Base-by-base conservation (phyloP, 1,140 invertebrate species). In the Periplaneta americana region DNA sequence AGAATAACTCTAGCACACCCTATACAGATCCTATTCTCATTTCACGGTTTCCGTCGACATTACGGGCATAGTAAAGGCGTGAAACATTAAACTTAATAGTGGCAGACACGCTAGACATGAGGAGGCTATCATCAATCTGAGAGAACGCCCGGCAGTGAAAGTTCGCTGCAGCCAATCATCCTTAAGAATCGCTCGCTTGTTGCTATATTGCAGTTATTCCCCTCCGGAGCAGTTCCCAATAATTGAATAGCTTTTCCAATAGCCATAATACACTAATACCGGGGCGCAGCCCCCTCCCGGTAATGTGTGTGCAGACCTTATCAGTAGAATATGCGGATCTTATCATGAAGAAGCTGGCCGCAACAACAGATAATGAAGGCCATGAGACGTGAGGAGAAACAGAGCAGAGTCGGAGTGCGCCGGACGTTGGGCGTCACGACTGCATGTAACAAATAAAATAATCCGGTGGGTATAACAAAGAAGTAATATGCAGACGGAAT, bases 231-330 rank as follows among this genome's bases (percentile, higher is more conserved):
- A 78, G 77, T 78, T 78, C 32, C 77, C 77, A 78, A 39, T 78
- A 78, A 78, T 78, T 78, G 77, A 78, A 78, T 78, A 36, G 77
- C 77, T 78, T 78, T 78, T 78, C 77, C 77, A 37, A 78, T 78
- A 78, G 77, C 77, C 77, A 78, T 78, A 78, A 78, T 78, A 37
- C 77, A 78, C 77, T 78, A 78, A 78, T 78, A 78, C 77, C 32
- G 77, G 5, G 48, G n/a, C n/a, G n/a, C n/a, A n/a, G n/a, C n/a
- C n/a, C n/a, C n/a, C n/a, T n/a, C 48, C 48, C n/a, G 6, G 48
- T 66, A 66, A 66, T 66, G 48, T 66, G 48, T 66, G 22, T 22
- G 48, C 48, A 66, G 48, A 66, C 28, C 48, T 66, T 66, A 66
- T 66, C 48, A 66, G 48, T 0, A 22, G 39, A 39, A 15, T 66